phyloP scores from a whole-genome alignment of 92 coral and sea anemone genomes.

The Palythoa caribaeorum region DNA sequence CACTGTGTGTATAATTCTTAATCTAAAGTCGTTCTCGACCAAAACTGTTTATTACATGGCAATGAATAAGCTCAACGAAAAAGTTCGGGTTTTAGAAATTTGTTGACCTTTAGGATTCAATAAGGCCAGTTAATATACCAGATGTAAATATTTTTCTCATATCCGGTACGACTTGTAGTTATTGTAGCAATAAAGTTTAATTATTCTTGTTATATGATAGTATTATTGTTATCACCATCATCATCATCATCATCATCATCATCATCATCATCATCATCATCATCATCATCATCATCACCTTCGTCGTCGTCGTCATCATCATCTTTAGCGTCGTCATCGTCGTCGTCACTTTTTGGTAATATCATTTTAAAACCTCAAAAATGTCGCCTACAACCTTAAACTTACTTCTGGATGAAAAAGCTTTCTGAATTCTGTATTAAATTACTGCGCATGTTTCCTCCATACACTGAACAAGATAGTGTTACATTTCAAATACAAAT shows the following conservation, averaged over 20 bases:
- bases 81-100: too few relatives aligned
- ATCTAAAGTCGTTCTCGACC: too few relatives aligned
- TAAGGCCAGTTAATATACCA: too few relatives aligned
- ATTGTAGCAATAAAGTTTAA: background rate
- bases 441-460: background rate
- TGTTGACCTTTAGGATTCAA: too few relatives aligned
- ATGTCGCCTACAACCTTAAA: too few relatives aligned
- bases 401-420: too few relatives aligned
- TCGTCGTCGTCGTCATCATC: background rate
- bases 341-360: background rate
- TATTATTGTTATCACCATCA: background rate
- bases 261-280: background rate
- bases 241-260: background rate
- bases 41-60: too few relatives aligned
- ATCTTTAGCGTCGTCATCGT: background rate
- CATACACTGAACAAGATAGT: background rate
- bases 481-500: background rate
- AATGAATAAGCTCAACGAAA: too few relatives aligned
- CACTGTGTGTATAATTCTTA: too few relatives aligned
- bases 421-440: background rate
- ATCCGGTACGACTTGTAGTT: too few relatives aligned
- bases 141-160: background rate
- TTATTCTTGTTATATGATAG: background rate
- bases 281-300: background rate
- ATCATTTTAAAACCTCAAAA: background rate